Evolutionary conservation across 2,797 vertebrate genomes (phyloP).

Genomic region (Lacerta bilineata): DNA sequence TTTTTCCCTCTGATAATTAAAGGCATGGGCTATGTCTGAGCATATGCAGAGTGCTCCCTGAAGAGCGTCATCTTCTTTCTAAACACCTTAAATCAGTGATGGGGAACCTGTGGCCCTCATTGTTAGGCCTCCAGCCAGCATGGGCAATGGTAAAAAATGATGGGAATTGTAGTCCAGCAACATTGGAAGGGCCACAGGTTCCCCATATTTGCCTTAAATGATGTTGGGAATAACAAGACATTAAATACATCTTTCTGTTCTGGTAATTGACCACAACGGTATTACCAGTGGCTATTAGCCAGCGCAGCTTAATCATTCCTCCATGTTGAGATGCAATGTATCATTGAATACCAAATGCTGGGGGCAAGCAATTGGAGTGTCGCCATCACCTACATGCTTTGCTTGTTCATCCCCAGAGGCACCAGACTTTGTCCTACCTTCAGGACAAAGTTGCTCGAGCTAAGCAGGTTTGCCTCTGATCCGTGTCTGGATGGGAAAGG

Average conservation of each 20-base stretch:
- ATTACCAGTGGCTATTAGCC: neutral
- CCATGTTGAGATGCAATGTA: neutral
- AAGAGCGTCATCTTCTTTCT: neutral
- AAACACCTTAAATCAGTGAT: neutral
- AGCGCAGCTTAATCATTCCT: neutral
- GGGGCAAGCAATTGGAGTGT: neutral
- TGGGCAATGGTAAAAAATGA: too few relatives aligned
- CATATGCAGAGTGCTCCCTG: neutral
- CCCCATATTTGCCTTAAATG: too few relatives aligned
- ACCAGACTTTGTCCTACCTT: neutral
- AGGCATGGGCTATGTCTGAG: constrained; percentile 38
- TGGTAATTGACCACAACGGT: neutral
- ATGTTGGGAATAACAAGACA: neutral
- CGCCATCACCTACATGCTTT: neutral
- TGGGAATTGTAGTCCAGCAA: too few relatives aligned
- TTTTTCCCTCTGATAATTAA: neutral
- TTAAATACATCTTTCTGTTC: neutral
- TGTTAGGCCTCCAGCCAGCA: too few relatives aligned
- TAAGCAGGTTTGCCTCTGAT: too few relatives aligned
- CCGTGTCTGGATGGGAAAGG: neutral
- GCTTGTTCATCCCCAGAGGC: neutral
- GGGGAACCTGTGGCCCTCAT: too few relatives aligned
- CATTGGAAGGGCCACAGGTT: too few relatives aligned
- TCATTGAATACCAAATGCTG: neutral
- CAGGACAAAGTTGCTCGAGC: neutral